Evolutionary conservation across 2,113 vertebrate species (phyloP), one percentile per base, ranked within the genome.

Genomic region (Xiphophorus hellerii): DNA sequence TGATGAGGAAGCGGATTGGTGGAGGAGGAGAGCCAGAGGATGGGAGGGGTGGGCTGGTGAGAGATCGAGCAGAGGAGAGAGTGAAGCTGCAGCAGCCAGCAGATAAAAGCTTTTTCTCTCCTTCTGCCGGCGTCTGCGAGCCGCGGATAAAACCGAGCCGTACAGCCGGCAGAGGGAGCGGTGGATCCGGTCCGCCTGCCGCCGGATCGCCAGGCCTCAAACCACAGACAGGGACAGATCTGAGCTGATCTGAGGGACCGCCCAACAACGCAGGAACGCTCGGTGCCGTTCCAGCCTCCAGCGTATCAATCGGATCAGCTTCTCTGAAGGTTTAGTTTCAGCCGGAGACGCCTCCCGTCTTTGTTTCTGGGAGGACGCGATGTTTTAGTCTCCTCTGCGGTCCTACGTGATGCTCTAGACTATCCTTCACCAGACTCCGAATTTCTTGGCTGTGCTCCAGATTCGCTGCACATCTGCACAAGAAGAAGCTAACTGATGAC

Each of bases 41-140:
- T 83, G 85, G 86, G 87, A 91, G 92, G 90, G 90, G 81, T 82
- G 76, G 71, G 83, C 74, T 87, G 84, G 51, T 79, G 88, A 78
- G 90, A 78, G 89, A 74, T 86, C 82, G 80, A 84, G 88, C 90
- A 92, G 90, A 83, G 79, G 78, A 88, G 90, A 90, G 83, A 82
- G 88, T 87, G 89, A 90, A 90, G 92, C 94, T 92, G 94, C 94
- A 92, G 93, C 93, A 92, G 92, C 79, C 88, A 76, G 85, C 76
- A 94, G 92, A 94, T 93, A 77, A 92, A 92, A 89, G 92, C 90
- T 61, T 83, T 83, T 77, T 89, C 78, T 88, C 87, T 90, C 76
- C 77, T 73, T 88, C 80, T 77, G 80, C 84, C 83, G 77, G 76
- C 58, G 81, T 85, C 77, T 86, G 87, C 11, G 54, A 88, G 82